Percentiles rank a stretch among this genome's conserved stretches.
phyloP scores from a whole-genome alignment of 1,140 invertebrate genomes.

The Caenorhabditis elegans region DNA sequence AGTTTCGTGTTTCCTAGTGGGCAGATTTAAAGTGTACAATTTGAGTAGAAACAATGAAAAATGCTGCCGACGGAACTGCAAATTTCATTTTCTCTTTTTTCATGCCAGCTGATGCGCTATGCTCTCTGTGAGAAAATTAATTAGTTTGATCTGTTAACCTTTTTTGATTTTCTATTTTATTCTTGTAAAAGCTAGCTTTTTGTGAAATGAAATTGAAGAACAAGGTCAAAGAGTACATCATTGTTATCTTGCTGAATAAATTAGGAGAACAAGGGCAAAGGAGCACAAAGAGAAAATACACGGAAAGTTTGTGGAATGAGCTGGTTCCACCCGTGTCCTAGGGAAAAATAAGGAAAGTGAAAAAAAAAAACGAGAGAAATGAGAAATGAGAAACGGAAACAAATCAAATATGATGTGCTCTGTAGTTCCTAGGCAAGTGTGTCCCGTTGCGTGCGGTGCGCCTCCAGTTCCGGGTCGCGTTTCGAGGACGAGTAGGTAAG shows the following conservation, averaged over 20 bases:
- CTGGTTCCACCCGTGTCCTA: neutral
- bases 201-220: neutral
- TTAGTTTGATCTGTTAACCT: neutral
- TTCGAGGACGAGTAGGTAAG: neutral
- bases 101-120: neutral
- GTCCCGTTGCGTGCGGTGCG: neutral
- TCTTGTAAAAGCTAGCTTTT: no score
- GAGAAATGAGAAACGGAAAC: neutral
- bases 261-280: neutral
- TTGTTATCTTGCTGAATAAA: conserved; percentile 14
- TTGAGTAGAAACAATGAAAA: neutral
- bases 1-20: no score
- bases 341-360: neutral
- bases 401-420: conserved; percentile 24
- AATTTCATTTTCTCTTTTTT: neutral
- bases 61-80: neutral
- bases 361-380: no score
- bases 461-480: neutral
- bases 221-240: neutral
- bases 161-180: neutral
- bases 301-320: neutral
- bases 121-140: neutral
- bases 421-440: neutral
- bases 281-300: neutral
- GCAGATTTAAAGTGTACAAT: neutral